A percentile compares a stretch with the other conserved stretches of the same genome.
These are phyloP conservation scores for Lasioglossum vierecki DNA, from an alignment of 2,888 invertebrate species.

Conservation along the genomic window DNA sequence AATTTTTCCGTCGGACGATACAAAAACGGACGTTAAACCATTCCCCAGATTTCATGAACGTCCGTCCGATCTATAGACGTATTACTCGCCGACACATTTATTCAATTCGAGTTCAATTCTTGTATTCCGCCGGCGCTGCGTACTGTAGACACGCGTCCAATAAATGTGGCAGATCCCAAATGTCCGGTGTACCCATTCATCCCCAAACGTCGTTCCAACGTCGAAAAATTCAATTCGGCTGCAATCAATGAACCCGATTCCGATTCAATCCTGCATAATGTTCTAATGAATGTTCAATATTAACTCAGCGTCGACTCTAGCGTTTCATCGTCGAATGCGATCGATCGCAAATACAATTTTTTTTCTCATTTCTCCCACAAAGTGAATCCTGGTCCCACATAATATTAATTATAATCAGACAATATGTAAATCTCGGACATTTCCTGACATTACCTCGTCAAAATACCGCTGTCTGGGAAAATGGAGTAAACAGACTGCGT, in stretches of 20 bases:
- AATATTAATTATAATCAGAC: neutral
- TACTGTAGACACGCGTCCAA: neutral
- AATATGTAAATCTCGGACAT: neutral
- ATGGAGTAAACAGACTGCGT: no score
- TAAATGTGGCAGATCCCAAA: slow-evolving; percentile 9
- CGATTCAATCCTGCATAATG: neutral
- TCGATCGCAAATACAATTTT: neutral
- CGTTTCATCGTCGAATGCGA: neutral
- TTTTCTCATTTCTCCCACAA: neutral
- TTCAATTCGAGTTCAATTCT: neutral
- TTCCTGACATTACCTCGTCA: neutral
- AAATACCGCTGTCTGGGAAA: no score
- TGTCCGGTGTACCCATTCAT: slow-evolving; percentile 8
- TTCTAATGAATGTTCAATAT: slow-evolving; percentile 1
- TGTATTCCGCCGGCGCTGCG: neutral
- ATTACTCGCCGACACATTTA: neutral
- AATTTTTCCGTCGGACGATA: neutral
- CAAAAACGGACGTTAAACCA: slow-evolving; percentile 2
- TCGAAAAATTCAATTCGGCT: slow-evolving; percentile 7
- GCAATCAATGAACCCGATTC: neutral
- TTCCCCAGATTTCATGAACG: neutral
- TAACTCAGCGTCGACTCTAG: neutral
- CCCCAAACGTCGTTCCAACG: neutral
- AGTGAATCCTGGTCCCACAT: neutral
- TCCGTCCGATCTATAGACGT: neutral